Base-by-base conservation (phyloP, 2,888 invertebrate genomes). In the Pachycephus smyrnensis region DNA sequence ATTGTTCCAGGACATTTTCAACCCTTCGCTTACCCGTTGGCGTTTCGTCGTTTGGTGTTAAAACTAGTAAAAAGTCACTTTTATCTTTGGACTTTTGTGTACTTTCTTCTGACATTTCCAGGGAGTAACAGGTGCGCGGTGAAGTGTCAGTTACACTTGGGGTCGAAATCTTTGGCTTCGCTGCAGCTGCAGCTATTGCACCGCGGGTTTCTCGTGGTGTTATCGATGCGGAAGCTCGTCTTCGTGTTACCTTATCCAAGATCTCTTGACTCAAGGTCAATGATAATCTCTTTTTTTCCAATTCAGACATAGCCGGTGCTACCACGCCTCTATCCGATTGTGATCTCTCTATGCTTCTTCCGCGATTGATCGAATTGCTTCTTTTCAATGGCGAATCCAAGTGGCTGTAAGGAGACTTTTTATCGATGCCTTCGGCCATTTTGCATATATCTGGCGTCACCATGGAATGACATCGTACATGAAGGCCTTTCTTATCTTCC, bases 221-320 rank as follows among this genome's bases (percentile, higher is more conserved):
- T 1, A 91, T 85, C 1, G 87, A 84, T 0, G 87, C 83, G 2
- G 88, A 82, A 33, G 80, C 76, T 79, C 85, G 86, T 75, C 92
- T 92, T 85, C 93, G 93, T 69, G 92, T 93, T 23, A 95, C 93
- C 87, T 94, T 94, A 84, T 94, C 94, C 82, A 96, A 91, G 36
- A 96, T 93, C 91, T 97, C 96, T 88, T 94, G 94, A 84, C 96
- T 95, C 9, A 97, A 92, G 3, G 94, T 94, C 91, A 95, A 94
- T 0, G 96, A 96, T 76, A 96, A 92, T 83, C 94, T 93, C 86
- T 94, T 94, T 87, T 96, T 97, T 85, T 96, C 96, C 55, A 92
- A 93, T 92, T 96, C 96, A 71, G 94, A 94, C 86, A 93, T 84
- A 30, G 84, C 79, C 1, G 84, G 80, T 1, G 78, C 73, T 6